Conservation (phyloP, 2,888 invertebrate species). For the Cheilosia grossa region DNA sequence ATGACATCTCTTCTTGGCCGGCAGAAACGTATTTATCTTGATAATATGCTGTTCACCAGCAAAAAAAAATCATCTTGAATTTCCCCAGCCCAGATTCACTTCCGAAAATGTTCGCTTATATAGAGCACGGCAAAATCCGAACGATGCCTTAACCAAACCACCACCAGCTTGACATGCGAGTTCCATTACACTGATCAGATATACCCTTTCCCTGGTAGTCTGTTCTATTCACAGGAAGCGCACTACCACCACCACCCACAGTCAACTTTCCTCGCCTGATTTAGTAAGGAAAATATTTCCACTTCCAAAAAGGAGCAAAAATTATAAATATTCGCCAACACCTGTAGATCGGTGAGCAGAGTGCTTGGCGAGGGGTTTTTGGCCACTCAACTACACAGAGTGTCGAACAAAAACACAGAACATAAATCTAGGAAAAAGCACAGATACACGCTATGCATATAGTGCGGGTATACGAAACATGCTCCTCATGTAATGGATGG, state of each 20-base stretch:
- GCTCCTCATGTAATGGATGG: constrained; percentile 64
- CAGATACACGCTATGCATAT: constrained; percentile 9
- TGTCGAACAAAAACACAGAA: constrained; percentile 48
- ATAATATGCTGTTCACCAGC: constrained; percentile 27
- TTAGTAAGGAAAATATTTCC: constrained; percentile 26
- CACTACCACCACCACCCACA: constrained; percentile 1
- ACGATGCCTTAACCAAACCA: constrained; percentile 23
- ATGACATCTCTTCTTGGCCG: constrained; percentile 18
- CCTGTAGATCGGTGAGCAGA: constrained; percentile 55
- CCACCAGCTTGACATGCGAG: constrained; percentile 55
- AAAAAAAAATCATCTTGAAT: constrained; percentile 7
- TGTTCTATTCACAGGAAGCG: constrained; percentile 16
- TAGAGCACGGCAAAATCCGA: not conserved
- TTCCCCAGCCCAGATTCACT: not conserved
- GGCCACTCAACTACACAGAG: constrained; percentile 43
- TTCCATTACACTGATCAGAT: constrained; percentile 69
- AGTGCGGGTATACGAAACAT: constrained; percentile 39
- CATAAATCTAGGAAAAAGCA: constrained; percentile 54
- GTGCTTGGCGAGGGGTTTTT: constrained; percentile 20
- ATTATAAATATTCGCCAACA: constrained; percentile 56
- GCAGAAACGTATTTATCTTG: constrained; percentile 53
- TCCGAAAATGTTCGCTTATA: constrained; percentile 2
- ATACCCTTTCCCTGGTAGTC: constrained; percentile 3
- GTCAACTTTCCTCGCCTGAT: constrained; percentile 26
- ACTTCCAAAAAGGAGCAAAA: constrained; percentile 14